Evolutionary conservation across 1,140 invertebrate species (phyloP).

Genomic region (Lucilia sericata): DNA sequence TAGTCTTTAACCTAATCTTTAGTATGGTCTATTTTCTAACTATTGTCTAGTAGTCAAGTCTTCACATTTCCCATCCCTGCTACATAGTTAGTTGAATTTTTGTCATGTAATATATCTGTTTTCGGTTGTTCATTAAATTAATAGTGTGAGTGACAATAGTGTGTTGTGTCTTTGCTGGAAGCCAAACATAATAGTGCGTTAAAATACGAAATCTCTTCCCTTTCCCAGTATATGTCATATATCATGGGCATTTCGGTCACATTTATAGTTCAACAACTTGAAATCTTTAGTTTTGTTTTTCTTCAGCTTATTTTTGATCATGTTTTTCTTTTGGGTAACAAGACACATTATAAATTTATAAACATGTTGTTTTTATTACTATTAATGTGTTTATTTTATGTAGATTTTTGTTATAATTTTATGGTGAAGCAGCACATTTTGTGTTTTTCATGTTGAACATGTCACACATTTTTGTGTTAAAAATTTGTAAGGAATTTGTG

Average conservation of each 20-base stretch:
- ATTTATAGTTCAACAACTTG: not conserved
- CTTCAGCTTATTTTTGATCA: not conserved
- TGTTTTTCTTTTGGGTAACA: not conserved
- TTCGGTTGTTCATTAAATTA: no score
- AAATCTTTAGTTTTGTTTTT: no score
- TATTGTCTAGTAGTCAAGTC: no score
- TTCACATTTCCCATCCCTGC: no score
- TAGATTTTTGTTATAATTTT: not conserved
- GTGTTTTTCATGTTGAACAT: not conserved
- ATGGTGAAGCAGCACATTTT: no score
- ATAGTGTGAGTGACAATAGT: no score
- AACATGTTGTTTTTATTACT: no score
- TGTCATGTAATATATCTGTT: no score
- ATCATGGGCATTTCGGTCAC: not conserved
- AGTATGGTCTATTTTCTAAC: no score
- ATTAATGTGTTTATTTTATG: not conserved
- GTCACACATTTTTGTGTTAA: not conserved
- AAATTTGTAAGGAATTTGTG: not conserved
- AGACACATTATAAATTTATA: not conserved
- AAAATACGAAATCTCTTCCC: not conserved
- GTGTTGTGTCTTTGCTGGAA: not conserved
- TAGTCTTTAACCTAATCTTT: no score
- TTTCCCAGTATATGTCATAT: not conserved
- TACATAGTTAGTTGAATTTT: no score
- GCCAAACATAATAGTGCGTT: not conserved